A percentile compares a stretch with the other conserved stretches of the same genome.
Evolutionary conservation across 2,113 vertebrate species (phyloP).

Genomic region (Patagioenas fasciata): DNA sequence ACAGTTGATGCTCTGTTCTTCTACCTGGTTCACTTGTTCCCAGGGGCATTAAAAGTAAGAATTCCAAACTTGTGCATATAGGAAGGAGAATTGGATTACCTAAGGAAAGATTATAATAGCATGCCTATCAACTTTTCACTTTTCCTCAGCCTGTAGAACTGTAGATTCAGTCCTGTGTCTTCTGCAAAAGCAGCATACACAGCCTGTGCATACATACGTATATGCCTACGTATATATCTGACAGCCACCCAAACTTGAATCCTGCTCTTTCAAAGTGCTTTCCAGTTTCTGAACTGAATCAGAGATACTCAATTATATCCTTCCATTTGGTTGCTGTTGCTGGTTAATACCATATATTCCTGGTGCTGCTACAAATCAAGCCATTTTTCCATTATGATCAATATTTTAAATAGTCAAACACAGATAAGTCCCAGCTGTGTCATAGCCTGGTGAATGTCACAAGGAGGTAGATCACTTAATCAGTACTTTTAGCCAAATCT

Average conservation of each 20-base stretch:
- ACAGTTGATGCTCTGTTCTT: not conserved
- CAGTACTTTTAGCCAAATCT: not conserved
- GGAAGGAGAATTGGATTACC: not conserved
- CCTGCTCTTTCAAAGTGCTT: not conserved
- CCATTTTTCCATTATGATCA: not conserved
- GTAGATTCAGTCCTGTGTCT: not conserved
- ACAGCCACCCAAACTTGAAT: not conserved
- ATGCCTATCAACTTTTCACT: not conserved
- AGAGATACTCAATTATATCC: not conserved
- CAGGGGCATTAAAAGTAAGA: not conserved
- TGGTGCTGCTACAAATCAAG: not conserved
- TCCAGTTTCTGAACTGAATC: not conserved
- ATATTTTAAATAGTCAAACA: not conserved
- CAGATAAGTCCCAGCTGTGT: not conserved
- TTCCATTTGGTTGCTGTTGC: not conserved
- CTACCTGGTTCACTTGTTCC: not conserved
- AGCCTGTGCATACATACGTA: rapidly evolving
- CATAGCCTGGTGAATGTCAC: not conserved
- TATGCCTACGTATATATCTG: rapidly evolving
- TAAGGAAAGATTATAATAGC: not conserved
- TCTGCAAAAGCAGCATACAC: not conserved
- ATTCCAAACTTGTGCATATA: not conserved
- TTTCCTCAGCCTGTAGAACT: not conserved
- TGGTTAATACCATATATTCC: not conserved
- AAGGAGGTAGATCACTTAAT: not conserved